phyloP scores from a whole-genome alignment of 2,888 invertebrate species.

The Gibbula magus region DNA sequence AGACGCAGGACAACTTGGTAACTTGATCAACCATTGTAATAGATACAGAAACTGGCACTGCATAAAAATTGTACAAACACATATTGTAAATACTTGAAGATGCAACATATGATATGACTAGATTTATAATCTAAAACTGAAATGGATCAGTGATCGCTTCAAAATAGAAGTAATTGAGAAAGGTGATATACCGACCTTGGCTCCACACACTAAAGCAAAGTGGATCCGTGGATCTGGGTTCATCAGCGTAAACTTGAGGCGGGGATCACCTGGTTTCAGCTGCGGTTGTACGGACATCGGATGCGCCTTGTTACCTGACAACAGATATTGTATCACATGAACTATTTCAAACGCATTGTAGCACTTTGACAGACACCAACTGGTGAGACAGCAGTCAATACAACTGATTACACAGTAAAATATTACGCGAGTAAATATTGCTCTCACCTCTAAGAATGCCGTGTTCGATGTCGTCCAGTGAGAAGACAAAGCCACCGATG shows the following conservation, averaged over 20 bases:
- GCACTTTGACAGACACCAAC: too few species aligned
- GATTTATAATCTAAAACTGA: too few species aligned
- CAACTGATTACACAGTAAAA: not conserved
- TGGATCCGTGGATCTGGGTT: slow-evolving; percentile 75
- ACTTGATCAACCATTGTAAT: too few species aligned
- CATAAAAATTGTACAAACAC: too few species aligned
- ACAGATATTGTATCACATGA: not conserved
- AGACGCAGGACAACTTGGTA: too few species aligned
- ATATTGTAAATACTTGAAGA: too few species aligned
- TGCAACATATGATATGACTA: too few species aligned
- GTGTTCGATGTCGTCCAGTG: slow-evolving; percentile 76
- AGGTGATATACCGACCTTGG: slow-evolving; percentile 66
- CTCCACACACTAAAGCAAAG: slow-evolving; percentile 76
- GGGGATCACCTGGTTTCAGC: slow-evolving; percentile 68
- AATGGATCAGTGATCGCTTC: too few species aligned
- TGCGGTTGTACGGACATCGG: slow-evolving; percentile 70
- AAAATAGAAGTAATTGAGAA: too few species aligned
- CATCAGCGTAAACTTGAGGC: slow-evolving; percentile 64
- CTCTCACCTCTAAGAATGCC: slow-evolving; percentile 73
- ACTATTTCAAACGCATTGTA: too few species aligned
- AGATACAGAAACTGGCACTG: too few species aligned
- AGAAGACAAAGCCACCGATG: slow-evolving; percentile 70
- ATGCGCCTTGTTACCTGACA: slow-evolving; percentile 72
- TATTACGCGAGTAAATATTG: not conserved
- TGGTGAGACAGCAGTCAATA: too few species aligned